Percentiles rank a stretch among this genome's conserved stretches.
phyloP scores from a whole-genome alignment of 2,113 vertebrate species.

The Syngnathoides biaculeatus region DNA sequence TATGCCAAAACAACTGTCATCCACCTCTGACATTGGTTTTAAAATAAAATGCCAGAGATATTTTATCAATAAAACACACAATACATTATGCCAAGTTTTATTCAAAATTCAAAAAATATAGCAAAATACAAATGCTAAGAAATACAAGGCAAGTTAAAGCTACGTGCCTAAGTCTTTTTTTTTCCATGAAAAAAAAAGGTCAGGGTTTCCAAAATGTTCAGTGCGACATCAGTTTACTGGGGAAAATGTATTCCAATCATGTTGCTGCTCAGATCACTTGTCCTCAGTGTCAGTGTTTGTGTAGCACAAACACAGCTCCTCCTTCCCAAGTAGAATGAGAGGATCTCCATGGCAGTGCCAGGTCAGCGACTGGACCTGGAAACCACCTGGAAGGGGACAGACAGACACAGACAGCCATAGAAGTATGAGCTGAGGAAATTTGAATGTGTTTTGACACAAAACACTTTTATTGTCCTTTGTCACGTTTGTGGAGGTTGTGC shows the following conservation, averaged over 20 bases:
- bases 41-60: too few species aligned
- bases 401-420: neutral
- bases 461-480: neutral
- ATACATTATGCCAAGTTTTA: constrained; percentile 51
- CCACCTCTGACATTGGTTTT: neutral
- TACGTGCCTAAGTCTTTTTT: constrained; percentile 19
- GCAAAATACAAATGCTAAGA: constrained; percentile 17
- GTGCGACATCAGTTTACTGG: neutral
- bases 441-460: neutral
- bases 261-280: constrained; percentile 19
- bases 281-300: constrained; percentile 72
- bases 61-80: neutral
- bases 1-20: neutral
- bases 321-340: constrained; percentile 83
- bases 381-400: constrained; percentile 72
- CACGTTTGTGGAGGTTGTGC: too few species aligned
- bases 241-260: constrained; percentile 1
- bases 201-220: neutral
- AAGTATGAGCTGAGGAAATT: neutral
- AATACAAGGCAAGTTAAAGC: constrained; percentile 19
- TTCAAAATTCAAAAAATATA: constrained; percentile 52
- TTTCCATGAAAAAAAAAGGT: neutral
- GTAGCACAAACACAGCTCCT: constrained; percentile 89
- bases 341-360: constrained; percentile 83
- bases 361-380: constrained; percentile 80